Evolutionary conservation across 2,888 invertebrate species (phyloP), one percentile per base, ranked within the genome.

Genomic region (Uloborus plumipes): DNA sequence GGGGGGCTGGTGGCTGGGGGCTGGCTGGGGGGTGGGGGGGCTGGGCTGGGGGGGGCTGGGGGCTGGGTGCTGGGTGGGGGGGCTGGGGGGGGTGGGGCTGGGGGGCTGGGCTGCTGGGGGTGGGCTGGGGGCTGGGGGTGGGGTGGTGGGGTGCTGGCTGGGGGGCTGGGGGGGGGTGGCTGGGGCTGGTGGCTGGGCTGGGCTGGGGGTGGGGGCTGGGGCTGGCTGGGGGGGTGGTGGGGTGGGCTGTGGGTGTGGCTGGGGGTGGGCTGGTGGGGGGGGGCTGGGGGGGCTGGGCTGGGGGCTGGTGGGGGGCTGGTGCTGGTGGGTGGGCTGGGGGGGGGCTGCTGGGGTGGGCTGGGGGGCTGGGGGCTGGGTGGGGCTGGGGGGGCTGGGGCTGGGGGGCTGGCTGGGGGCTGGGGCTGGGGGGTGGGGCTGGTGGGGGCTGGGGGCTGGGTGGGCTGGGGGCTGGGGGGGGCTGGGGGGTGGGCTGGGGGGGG

Each of bases 11-110:
- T 50, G 74, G 71, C 15, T 15, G 51, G 11, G 51, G 51, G 51
- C 13, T 15, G 51, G 51, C 51, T 50, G 51, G 51, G 51, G 83
- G 58, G 70, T 50, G 69, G 61, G 70, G 69, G 71, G 20, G 47
- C 75, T 58, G 47, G 26, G 16, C n/a, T 50, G 55, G 13, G 50
- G 58, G 20, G 55, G 65, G 20, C 15, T 11, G 59, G 11, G 11
- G 59, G n/a, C 11, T 13, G 59, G 20, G 59, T 11, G 59, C 13
- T 11, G 11, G 11, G n/a, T 13, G n/a, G 14, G 59, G 11, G 59
- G 18, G 11, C 11, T 18, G 59, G 20, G 59, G n/a, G n/a, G 59
- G 59, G 20, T 59, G 59, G 11, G 59, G 59, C 15, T 59, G 13
- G 14, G 9, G 59, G n/a, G 59, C 18, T 13, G 11, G 59, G 13